Percentiles rank a stretch among this genome's conserved stretches.
Evolutionary conservation across 2,113 vertebrate species (phyloP).

Genomic region (Petrocephalus microphthalmus): DNA sequence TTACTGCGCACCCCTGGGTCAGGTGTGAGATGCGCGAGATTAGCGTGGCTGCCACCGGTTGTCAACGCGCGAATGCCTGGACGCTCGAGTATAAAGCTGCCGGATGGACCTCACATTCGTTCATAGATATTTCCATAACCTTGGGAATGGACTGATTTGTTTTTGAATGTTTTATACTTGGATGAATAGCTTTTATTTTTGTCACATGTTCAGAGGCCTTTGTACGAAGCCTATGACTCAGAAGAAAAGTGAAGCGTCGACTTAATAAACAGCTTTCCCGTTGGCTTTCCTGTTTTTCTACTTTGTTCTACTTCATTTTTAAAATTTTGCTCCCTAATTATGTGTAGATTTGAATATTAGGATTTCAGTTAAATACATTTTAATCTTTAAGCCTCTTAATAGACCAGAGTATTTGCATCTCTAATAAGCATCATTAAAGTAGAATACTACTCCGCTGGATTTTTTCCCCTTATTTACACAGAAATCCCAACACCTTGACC

Average conservation of each 20-base stretch:
- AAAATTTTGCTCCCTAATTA: not conserved
- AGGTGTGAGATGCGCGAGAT: not conserved
- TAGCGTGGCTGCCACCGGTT: not conserved
- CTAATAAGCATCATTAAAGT: not conserved
- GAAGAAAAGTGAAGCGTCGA: not conserved
- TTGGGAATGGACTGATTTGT: not conserved
- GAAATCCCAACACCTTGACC: not conserved
- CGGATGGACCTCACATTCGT: not conserved
- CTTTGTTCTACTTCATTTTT: not conserved
- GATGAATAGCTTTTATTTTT: conserved; percentile 13
- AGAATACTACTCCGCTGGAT: not conserved
- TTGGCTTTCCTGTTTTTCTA: not conserved
- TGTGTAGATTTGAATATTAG: not conserved
- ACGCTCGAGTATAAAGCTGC: not conserved
- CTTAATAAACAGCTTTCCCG: not conserved
- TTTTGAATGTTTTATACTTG: conserved; percentile 20
- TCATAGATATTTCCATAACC: not conserved
- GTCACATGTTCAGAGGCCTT: not conserved
- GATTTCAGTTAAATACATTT: not conserved
- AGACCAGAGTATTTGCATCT: not conserved
- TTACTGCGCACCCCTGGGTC: not conserved
- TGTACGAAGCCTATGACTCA: not conserved
- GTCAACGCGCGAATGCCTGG: not conserved
- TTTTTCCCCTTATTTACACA: not conserved
- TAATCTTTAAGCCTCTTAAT: not conserved